Base-by-base conservation (phyloP, 2,888 invertebrate species). In the Hyposoter dolosus region DNA sequence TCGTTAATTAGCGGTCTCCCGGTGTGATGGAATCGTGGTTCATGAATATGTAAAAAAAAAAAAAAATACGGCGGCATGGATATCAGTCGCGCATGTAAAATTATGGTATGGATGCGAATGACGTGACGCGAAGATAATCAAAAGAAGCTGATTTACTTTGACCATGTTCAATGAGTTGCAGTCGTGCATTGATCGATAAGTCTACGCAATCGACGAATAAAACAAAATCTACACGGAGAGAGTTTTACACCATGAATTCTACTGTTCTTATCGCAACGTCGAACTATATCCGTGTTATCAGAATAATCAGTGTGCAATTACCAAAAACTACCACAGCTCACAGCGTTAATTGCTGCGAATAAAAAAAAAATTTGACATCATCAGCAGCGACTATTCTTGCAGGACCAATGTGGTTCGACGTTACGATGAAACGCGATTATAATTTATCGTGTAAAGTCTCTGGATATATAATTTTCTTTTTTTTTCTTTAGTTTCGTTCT, bases 1-100 rank as follows among this genome's bases (percentile, higher is more conserved):
- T 84, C 80, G 86, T 88, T 88, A 88, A 88, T 88, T 84, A 88
- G 77, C 63, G 53, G 50, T 47, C 84, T 63, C 63, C 28, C 65
- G 50, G 3, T 2, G 66, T 74, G 40, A 15, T 80, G 60, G 47
- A 75, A 86, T 84, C 40, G 74, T 50, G 68, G 32, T 60, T 78
- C 71, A 78, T 86, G 87, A 87, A 84, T 86, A 28, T 56, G n/a
- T 53, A 77, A 82, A 79, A 76, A n/a, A 82, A 79, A 76, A n/a
- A 71, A 76, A 76, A 82, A 76, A 84, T 43, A 76, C 65, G 56
- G 28, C 56, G 60, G 43, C 50, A 19, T 23, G 72, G 77, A 47
- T 69, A 69, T 28, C 28, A 19, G 32, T 68, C 28, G 47, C 35
- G 53, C 56, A 50, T 23, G 63, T 50, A 43, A 43, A 81, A 74